These are phyloP conservation scores for Eucidaris tribuloides DNA, from an alignment of 35 echinoderm and acorn worm genomes.

Conservation along the genomic window DNA sequence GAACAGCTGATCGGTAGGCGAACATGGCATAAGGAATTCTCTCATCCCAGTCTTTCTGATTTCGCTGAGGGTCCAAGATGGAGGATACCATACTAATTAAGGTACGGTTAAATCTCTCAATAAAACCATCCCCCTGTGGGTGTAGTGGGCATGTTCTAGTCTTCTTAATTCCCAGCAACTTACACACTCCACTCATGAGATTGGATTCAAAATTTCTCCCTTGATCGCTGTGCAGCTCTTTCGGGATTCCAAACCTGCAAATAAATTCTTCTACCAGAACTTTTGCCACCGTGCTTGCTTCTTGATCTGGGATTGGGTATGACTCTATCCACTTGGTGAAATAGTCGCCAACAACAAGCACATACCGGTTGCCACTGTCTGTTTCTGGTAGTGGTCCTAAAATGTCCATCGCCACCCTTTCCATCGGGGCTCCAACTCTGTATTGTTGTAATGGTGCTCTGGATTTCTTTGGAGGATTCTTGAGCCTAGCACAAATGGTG, in stretches of 20 bases:
- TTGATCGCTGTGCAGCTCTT: constrained; percentile 52
- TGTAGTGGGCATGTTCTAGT: constrained; percentile 60
- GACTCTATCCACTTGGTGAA: constrained; percentile 73
- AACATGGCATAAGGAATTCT: constrained; percentile 34
- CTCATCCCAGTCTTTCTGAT: constrained; percentile 62
- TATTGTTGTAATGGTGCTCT: constrained; percentile 43
- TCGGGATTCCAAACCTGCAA: constrained; percentile 42
- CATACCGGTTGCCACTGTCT: constrained; percentile 58
- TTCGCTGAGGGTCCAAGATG: constrained; percentile 23
- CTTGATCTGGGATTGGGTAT: constrained; percentile 65
- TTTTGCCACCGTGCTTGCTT: constrained; percentile 37
- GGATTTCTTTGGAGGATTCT: constrained; percentile 24
- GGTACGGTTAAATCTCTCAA: constrained; percentile 68
- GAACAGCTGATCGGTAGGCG: constrained; percentile 49
- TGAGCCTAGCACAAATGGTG: constrained; percentile 27
- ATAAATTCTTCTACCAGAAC: constrained; percentile 56
- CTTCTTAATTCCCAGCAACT: constrained; percentile 63
- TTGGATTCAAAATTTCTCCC: constrained; percentile 72
- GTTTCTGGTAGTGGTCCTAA: constrained; percentile 69
- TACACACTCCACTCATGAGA: constrained; percentile 54
- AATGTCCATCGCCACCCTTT: constrained; percentile 73
- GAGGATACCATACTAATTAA: constrained; percentile 38
- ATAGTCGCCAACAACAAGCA: constrained; percentile 59
- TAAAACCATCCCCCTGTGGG: constrained; percentile 48
- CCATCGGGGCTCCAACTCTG: constrained; percentile 54